phyloP scores from a whole-genome alignment of 2,113 vertebrate species.

The Misgurnus mizolepis region DNA sequence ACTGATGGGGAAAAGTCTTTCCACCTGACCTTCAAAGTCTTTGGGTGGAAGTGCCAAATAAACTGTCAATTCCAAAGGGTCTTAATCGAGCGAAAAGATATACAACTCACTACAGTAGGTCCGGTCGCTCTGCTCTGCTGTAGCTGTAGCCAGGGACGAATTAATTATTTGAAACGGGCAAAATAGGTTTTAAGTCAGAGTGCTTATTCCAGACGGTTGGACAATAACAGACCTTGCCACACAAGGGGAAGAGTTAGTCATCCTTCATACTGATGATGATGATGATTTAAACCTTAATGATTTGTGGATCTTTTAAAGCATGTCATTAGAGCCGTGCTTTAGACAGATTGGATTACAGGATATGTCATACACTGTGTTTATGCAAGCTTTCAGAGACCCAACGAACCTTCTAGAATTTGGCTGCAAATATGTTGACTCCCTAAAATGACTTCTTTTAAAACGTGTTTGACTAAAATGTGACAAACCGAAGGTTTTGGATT shows the following conservation, averaged over 20 bases:
- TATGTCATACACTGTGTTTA: slow-evolving; percentile 22
- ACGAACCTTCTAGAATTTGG: slow-evolving; percentile 12
- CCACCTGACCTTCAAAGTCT: slow-evolving; percentile 24
- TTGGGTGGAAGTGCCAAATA: slow-evolving; percentile 6
- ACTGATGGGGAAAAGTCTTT: neutral
- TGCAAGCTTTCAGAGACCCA: neutral
- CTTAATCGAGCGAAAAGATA: slow-evolving; percentile 3
- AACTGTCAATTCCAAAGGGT: neutral
- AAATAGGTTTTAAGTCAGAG: slow-evolving; percentile 19
- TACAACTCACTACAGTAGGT: neutral
- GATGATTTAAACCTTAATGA: slow-evolving; percentile 17
- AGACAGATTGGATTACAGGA: slow-evolving; percentile 30
- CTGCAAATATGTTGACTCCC: slow-evolving; percentile 5
- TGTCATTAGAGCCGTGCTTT: slow-evolving; percentile 25
- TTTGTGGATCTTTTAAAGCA: slow-evolving; percentile 31
- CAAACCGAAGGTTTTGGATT: too few relatives aligned
- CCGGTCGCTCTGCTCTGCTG: neutral
- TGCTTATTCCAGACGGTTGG: neutral
- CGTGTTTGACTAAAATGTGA: neutral
- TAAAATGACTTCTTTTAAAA: slow-evolving; percentile 7
- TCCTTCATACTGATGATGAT: slow-evolving; percentile 1
- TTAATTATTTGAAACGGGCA: neutral
- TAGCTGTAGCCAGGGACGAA: slow-evolving; percentile 2
- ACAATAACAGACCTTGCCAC: slow-evolving; percentile 15
- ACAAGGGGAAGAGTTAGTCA: slow-evolving; percentile 25